Conservation (phyloP, 2,797 vertebrate species). For the Hapalemur alaotrensis region DNA sequence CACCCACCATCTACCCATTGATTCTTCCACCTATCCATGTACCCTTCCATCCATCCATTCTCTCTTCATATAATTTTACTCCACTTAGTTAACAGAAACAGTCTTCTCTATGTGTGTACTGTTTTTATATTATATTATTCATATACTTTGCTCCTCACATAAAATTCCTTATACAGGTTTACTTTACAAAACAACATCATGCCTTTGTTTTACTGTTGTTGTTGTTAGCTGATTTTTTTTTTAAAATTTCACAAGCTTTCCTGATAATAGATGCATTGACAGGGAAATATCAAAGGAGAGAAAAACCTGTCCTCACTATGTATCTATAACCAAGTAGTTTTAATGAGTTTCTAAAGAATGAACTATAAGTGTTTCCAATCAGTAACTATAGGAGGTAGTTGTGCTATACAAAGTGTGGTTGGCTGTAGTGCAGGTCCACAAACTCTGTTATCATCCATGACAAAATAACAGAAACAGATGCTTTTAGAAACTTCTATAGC, state of each 20-base stretch:
- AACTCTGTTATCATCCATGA: not conserved
- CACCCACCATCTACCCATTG: too few relatives aligned
- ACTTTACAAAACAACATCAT: not conserved
- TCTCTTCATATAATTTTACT: not conserved
- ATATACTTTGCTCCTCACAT: not conserved
- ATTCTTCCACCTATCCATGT: not conserved
- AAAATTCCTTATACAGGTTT: not conserved
- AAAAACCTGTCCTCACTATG: not conserved
- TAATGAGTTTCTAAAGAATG: not conserved
- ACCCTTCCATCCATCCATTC: not conserved
- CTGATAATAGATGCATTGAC: not conserved
- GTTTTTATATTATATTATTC: not conserved
- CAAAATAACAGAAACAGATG: not conserved
- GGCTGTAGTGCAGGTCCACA: not conserved
- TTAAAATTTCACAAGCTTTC: not conserved
- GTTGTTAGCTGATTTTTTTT: not conserved
- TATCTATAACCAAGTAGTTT: not conserved
- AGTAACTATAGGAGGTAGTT: not conserved
- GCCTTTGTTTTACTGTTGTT: not conserved
- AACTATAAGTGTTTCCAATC: not conserved
- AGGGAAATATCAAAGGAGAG: not conserved
- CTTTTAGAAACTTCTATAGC: not conserved
- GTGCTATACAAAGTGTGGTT: too few relatives aligned
- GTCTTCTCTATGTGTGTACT: not conserved
- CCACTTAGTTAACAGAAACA: not conserved